Percentiles rank a stretch among this genome's conserved stretches.
Evolutionary conservation across 2,113 vertebrate genomes (phyloP).

Genomic region (Myotis yumanensis): DNA sequence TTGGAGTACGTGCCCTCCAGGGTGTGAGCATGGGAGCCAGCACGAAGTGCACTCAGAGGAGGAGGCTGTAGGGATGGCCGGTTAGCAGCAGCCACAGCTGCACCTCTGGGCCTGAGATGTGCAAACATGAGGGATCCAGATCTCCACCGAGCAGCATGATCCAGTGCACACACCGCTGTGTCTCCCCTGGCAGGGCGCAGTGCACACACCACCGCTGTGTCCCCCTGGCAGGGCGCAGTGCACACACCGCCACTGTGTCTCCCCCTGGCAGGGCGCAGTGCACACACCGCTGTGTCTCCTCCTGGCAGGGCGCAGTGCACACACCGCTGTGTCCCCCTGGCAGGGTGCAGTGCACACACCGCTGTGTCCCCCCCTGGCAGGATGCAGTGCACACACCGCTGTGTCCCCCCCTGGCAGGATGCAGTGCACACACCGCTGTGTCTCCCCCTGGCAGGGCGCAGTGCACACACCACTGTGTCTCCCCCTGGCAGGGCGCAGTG

Average conservation of each 20-base stretch:
- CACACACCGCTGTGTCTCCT: too few species aligned
- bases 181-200: fast-evolving
- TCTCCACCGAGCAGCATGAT: not conserved
- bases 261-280: too few species aligned
- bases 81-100: not conserved
- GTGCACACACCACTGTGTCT: too few species aligned
- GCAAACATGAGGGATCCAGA: not conserved
- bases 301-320: too few species aligned
- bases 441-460: too few species aligned
- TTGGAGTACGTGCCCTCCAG: not conserved
- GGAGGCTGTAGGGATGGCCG: not conserved
- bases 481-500: too few species aligned
- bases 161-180: not conserved
- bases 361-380: too few species aligned
- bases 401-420: not conserved
- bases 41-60: not conserved
- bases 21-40: not conserved
- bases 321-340: too few species aligned
- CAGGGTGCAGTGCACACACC: too few species aligned
- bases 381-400: fast-evolving
- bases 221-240: fast-evolving
- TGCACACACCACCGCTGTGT: not conserved
- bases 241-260: not conserved
- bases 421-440: not conserved
- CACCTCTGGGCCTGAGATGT: not conserved